Conservation (phyloP, 2,888 invertebrate genomes). For the Argynnis bischoffii region DNA sequence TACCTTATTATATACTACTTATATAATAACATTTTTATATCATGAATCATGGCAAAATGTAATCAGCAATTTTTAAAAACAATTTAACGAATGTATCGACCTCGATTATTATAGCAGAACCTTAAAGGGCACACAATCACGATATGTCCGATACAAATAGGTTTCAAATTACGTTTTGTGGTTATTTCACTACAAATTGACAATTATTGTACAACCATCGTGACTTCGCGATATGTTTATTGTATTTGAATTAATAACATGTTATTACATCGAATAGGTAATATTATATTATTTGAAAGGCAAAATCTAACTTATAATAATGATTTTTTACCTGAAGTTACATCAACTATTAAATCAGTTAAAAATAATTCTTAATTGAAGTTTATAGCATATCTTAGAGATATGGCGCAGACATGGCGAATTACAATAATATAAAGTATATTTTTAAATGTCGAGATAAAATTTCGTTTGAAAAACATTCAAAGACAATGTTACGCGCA, state of each 20-base stretch:
- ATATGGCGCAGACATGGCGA: no score
- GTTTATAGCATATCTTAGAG: no score
- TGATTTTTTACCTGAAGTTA: no score
- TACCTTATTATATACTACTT: not conserved
- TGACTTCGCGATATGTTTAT: slow-evolving; percentile 34
- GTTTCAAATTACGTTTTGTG: slow-evolving; percentile 45
- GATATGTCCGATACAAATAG: slow-evolving; percentile 43
- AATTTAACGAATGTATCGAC: slow-evolving; percentile 37
- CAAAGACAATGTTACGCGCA: slow-evolving; percentile 15
- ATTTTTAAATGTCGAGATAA: slow-evolving; percentile 10
- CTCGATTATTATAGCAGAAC: slow-evolving; percentile 37
- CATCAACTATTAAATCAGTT: no score
- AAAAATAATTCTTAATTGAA: no score
- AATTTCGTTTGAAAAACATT: slow-evolving; percentile 1
- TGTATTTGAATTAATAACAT: slow-evolving; percentile 4
- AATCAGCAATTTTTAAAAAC: slow-evolving; percentile 31
- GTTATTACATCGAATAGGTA: not conserved
- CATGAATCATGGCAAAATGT: slow-evolving; percentile 34
- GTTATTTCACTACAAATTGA: slow-evolving; percentile 42
- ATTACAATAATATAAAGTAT: slow-evolving; percentile 2
- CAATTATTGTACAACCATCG: slow-evolving; percentile 40
- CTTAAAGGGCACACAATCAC: slow-evolving; percentile 44
- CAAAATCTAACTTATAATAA: no score
- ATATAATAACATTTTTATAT: slow-evolving; percentile 7
- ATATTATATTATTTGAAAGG: not conserved